Evolutionary conservation across 2,113 vertebrate species (phyloP).

Genomic region (Puffinus mauretanicus): DNA sequence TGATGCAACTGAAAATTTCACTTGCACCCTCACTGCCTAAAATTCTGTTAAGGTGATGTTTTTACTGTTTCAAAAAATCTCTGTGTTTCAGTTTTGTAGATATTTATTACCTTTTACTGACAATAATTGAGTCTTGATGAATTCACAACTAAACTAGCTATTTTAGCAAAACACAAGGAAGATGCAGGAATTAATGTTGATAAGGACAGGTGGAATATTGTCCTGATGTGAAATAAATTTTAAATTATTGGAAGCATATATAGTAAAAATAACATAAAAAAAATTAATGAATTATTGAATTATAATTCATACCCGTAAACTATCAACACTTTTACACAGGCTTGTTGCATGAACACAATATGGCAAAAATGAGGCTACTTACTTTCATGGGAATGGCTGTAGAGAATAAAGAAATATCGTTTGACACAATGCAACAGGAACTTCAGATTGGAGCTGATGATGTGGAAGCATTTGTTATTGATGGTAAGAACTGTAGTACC

Average conservation of each 20-base stretch:
- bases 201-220: not conserved
- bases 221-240: not conserved
- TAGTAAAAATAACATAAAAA: not conserved
- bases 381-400: conserved; percentile 99
- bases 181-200: not conserved
- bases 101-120: not conserved
- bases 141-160: not conserved
- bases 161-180: not conserved
- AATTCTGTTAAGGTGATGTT: not conserved
- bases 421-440: conserved; percentile 96
- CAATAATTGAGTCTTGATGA: not conserved
- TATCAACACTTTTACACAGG: conserved; percentile 66
- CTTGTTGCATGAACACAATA: conserved; percentile 94
- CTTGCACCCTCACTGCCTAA: not conserved
- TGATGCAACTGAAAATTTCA: not conserved
- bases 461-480: conserved; percentile 97
- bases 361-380: conserved; percentile 96
- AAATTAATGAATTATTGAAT: not conserved
- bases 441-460: conserved; percentile 93
- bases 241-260: not conserved
- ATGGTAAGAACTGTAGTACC: conserved; percentile 77
- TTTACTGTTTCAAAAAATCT: not conserved
- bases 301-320: not conserved
- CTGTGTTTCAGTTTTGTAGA: not conserved
- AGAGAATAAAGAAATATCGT: conserved; percentile 95